Percentiles rank a stretch among this genome's conserved stretches.
These are phyloP conservation scores for Clarias fuscus DNA, from an alignment of 2,797 vertebrate genomes.

Conservation along the genomic window DNA sequence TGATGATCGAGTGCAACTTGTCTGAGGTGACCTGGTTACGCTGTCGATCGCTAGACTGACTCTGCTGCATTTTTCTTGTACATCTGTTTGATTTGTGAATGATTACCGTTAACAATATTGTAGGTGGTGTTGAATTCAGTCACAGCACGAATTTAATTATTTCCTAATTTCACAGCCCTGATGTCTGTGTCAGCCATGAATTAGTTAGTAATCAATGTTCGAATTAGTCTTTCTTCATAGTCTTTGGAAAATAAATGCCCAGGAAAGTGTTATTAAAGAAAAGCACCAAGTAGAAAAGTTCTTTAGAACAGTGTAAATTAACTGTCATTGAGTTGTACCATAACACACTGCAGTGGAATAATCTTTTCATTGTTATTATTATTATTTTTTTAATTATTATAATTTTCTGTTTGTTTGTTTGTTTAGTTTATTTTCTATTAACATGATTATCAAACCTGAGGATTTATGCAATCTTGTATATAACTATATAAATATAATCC, in stretches of 20 bases:
- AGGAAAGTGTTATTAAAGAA: constrained; percentile 70
- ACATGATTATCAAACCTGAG: constrained; percentile 76
- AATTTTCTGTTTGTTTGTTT: constrained; percentile 61
- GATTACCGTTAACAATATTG: neutral
- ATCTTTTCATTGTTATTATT: constrained; percentile 59
- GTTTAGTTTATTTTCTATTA: constrained; percentile 59
- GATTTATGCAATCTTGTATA: constrained; percentile 79
- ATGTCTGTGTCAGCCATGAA: constrained; percentile 57
- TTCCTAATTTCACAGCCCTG: constrained; percentile 41
- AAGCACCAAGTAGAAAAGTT: constrained; percentile 70
- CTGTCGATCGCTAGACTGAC: neutral
- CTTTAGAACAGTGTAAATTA: constrained; percentile 69
- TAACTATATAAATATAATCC: constrained; percentile 66
- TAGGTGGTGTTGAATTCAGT: constrained; percentile 17
- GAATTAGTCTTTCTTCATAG: constrained; percentile 15
- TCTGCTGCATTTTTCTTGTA: constrained; percentile 19
- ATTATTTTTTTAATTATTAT: constrained; percentile 64
- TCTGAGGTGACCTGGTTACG: neutral
- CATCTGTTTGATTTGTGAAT: constrained; percentile 24
- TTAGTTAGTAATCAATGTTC: neutral
- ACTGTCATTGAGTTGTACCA: constrained; percentile 70
- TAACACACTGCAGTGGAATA: constrained; percentile 74
- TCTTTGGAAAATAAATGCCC: constrained; percentile 60
- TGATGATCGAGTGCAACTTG: neutral
- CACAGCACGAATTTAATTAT: constrained; percentile 55